Conservation (phyloP, 2,113 vertebrate species). For the Benitochromis conjunctus region DNA sequence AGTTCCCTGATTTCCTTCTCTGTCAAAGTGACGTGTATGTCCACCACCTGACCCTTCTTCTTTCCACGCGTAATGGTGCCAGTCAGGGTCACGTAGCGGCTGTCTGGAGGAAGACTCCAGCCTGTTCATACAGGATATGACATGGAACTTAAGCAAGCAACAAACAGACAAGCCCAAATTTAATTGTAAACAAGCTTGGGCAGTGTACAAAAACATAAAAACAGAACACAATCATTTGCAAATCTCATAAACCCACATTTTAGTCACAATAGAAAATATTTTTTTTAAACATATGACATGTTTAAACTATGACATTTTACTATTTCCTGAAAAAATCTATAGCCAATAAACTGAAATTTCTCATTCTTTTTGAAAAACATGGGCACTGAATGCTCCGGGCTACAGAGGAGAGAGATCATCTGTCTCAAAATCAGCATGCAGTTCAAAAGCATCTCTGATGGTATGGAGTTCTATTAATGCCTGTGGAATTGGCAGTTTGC, state of each 20-base stretch:
- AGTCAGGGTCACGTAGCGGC: constrained; percentile 94
- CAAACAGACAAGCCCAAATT: neutral
- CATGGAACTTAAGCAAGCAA: neutral
- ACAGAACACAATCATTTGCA: neutral
- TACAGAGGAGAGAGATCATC: neutral
- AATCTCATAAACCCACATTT: neutral
- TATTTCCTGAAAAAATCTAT: too few relatives aligned
- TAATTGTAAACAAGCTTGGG: neutral
- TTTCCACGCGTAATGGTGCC: constrained; percentile 97
- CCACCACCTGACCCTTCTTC: constrained; percentile 98
- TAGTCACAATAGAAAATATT: too few relatives aligned
- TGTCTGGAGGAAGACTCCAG: constrained; percentile 88
- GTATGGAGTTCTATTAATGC: neutral
- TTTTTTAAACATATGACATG: too few relatives aligned
- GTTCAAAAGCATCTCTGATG: neutral
- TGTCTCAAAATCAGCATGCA: neutral
- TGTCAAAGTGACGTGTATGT: constrained; percentile 93
- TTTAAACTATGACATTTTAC: too few relatives aligned
- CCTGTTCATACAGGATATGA: constrained; percentile 66
- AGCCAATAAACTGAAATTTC: neutral
- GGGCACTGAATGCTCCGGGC: neutral
- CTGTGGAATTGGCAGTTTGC: neutral
- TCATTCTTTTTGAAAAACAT: neutral
- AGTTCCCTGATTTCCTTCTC: constrained; percentile 92
- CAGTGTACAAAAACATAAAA: neutral